phyloP scores from a whole-genome alignment of 2,113 vertebrate species.

The Lipotes vexillifer region DNA sequence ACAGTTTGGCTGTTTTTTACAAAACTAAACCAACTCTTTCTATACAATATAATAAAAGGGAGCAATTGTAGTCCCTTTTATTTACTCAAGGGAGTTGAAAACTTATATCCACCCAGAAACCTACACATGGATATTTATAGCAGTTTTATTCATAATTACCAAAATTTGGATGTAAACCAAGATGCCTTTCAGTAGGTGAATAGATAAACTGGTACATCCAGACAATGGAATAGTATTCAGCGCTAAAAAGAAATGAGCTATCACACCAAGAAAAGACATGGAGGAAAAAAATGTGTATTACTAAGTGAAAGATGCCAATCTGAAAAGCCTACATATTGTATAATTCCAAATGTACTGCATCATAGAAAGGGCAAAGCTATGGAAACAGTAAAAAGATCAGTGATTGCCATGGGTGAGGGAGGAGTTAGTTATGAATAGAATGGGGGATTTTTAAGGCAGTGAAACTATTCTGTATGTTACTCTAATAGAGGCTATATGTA shows the following conservation, averaged over 20 bases:
- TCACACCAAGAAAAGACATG: not conserved
- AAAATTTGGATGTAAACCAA: not conserved
- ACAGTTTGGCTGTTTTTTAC: not conserved
- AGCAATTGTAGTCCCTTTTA: not conserved
- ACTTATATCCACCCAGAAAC: not conserved
- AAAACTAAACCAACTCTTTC: not conserved
- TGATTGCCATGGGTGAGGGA: not conserved
- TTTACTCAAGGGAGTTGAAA: not conserved
- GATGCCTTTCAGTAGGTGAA: not conserved
- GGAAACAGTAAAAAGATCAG: not conserved
- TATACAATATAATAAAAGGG: not conserved
- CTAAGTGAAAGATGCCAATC: not conserved
- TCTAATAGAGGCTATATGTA: not conserved
- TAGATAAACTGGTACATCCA: not conserved
- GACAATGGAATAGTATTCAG: not conserved
- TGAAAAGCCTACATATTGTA: not conserved
- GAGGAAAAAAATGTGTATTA: not conserved
- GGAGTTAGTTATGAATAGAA: not conserved
- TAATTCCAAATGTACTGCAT: not conserved
- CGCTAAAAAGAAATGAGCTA: not conserved
- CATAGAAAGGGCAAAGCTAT: not conserved
- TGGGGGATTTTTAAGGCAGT: not conserved
- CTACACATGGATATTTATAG: not conserved
- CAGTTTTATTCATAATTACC: not conserved
- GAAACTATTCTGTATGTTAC: not conserved